Evolutionary conservation across 2,888 invertebrate genomes (phyloP), one percentile per base, ranked within the genome.

Genomic region (Chironomus tentans): DNA sequence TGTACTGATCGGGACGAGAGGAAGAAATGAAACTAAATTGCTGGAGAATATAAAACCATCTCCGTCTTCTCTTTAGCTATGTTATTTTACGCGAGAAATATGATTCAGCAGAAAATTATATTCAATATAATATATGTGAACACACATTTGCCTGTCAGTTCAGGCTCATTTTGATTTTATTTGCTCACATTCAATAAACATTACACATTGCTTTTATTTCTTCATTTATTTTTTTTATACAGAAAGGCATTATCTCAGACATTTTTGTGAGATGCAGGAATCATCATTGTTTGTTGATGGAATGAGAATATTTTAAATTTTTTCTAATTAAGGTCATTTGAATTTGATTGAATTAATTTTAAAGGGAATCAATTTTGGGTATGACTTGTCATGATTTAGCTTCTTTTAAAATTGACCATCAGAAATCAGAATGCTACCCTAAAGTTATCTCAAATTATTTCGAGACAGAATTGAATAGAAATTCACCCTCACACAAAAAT

Each of bases 71-170:
- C 21, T n/a, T 15, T 10, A 38, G 38, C 38, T n/a, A 38, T 74
- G 74, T 74, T 74, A 74, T 74, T 74, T 74, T 74, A 74, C 74
- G 74, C 74, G 74, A 74, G 74, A 74, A 74, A 68, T 38, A 68
- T 74, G 74, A 74, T 65, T 74, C 74, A 74, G 74, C 74, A 74
- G 4, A 15, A 46, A 50, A 47, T 68, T n/a, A 15, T 38, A 50
- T 24, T 28, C n/a, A 62, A 22, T 22, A n/a, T n/a, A 13, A 18
- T 46, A 50, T 68, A 38, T 68, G 38, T 38, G 72, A 15, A 22
- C 22, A 18, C 10, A 24, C 61, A 13, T 72, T 38, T 70, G 18
- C 47, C 18, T 62, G 28, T 73, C 73, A 18, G 10, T 70, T 70
- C 46, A 62, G 61, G 62, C 65, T 74, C 68, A 71, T 73, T 73